A percentile compares a stretch with the other conserved stretches of the same genome.
phyloP scores from a whole-genome alignment of 2,113 vertebrate genomes.

The Gymnorhina tibicen region DNA sequence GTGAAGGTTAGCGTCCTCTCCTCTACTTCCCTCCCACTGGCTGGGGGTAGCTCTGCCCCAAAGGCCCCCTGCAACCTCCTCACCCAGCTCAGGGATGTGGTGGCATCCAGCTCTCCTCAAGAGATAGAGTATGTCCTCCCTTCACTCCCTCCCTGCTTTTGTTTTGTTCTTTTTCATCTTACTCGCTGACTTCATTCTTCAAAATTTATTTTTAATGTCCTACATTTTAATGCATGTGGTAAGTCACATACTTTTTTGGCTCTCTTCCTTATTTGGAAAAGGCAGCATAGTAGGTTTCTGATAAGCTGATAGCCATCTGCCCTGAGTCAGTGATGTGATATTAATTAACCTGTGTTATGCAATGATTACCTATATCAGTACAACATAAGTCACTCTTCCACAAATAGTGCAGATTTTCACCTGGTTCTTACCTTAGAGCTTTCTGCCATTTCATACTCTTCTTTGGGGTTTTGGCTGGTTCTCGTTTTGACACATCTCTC shows the following conservation, averaged over 20 bases:
- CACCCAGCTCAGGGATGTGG: not conserved
- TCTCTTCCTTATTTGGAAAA: not conserved
- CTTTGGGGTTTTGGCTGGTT: not conserved
- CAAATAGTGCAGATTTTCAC: not conserved
- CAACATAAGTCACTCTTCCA: not conserved
- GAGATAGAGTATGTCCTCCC: not conserved
- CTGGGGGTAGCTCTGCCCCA: not conserved
- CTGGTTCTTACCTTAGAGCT: not conserved
- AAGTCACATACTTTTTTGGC: not conserved
- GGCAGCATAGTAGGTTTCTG: not conserved
- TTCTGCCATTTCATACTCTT: not conserved
- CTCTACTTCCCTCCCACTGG: not conserved
- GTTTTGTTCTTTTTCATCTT: not conserved
- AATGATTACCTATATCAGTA: not conserved
- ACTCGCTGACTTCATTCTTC: not conserved
- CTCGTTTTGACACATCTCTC: not conserved
- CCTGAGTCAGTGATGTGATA: not conserved
- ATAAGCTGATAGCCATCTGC: not conserved
- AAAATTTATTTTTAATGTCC: not conserved
- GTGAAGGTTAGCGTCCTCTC: not conserved
- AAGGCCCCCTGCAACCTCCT: not conserved
- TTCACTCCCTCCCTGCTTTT: not conserved
- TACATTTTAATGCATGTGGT: not conserved
- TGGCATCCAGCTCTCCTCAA: fast-evolving
- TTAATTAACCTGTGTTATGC: not conserved